Evolutionary conservation across 1,140 invertebrate genomes (phyloP).

Genomic region (Eumaeus atala): DNA sequence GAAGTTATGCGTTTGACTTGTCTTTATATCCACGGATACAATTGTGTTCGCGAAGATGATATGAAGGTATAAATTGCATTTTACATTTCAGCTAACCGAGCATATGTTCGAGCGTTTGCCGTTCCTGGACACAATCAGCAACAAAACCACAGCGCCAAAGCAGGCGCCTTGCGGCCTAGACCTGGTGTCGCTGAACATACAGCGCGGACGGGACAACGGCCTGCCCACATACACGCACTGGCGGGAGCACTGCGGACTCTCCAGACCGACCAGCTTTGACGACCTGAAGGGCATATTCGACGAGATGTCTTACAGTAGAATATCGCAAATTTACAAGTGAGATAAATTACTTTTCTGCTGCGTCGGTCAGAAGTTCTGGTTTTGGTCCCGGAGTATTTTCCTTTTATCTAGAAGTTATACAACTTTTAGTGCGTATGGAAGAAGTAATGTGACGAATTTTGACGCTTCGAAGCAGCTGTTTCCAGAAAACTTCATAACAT

Average conservation of each 20-base stretch:
- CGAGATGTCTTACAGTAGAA: slow-evolving; percentile 75
- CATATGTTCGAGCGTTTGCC: slow-evolving; percentile 82
- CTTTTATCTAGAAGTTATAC: too few species aligned
- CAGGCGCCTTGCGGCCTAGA: slow-evolving; percentile 81
- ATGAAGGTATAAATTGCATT: too few species aligned
- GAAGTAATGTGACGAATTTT: too few species aligned
- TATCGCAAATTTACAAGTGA: slow-evolving; percentile 80
- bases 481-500: too few species aligned
- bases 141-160: not conserved
- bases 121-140: slow-evolving; percentile 2
- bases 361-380: not conserved
- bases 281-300: slow-evolving; percentile 82
- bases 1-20: too few species aligned
- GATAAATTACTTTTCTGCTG: slow-evolving; percentile 16
- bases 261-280: slow-evolving; percentile 80
- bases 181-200: slow-evolving; percentile 89
- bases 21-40: too few species aligned
- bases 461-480: too few species aligned
- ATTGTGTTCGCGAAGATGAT: too few species aligned
- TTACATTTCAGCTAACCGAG: slow-evolving; percentile 77
- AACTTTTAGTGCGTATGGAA: too few species aligned
- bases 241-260: slow-evolving; percentile 83
- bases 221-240: slow-evolving; percentile 86
- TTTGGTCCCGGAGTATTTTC: too few species aligned
- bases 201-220: slow-evolving; percentile 92